Base-by-base conservation (phyloP, 2,888 invertebrate genomes). In the Eulithis testata region DNA sequence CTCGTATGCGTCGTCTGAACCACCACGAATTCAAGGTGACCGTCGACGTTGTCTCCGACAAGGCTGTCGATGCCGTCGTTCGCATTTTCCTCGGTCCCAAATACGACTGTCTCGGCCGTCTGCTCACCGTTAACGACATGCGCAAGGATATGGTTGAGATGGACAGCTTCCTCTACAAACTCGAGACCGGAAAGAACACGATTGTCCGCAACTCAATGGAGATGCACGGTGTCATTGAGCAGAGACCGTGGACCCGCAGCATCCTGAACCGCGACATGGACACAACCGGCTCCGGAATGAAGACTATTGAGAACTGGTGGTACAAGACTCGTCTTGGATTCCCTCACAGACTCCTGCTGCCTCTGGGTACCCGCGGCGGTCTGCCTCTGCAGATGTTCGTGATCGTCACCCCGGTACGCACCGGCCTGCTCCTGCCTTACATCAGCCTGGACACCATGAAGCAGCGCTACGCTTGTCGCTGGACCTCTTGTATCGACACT, bases 1-100 rank as follows among this genome's bases (percentile, higher is more conserved):
- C 94, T 4, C 94, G 94, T 74, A 94, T 94, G 87, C 91, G 90
- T 64, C 95, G 95, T 63, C 93, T 96, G 44, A 95, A 95, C 87
- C 94, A 95, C 88, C 94, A 95, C 51, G 94, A 94, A 55, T 96
- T 95, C 94, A 93, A 93, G 78, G 92, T 94, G 64, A 92, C 91
- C 71, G 83, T 95, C 68, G 91, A 92, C 53, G 93, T 95, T 40
- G 82, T 87, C 31, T 94, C 95, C 51, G 94, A 94, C 68, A 94
- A 94, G 77, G 84, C 92, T 5, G 88, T 90, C 43, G 94, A 94
- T 73, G 94, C 94, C 55, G 94, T 96, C 11, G 94, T 96, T 11
- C 95, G 96, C 64, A 86, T 95, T 12, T 96, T 94, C 93, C 85
- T 96, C 70, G 96, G 95, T 76, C 96, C 96, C 47, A 96, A 96